Evolutionary conservation across 2,888 invertebrate species (phyloP).

Genomic region (Thelaira solivaga): DNA sequence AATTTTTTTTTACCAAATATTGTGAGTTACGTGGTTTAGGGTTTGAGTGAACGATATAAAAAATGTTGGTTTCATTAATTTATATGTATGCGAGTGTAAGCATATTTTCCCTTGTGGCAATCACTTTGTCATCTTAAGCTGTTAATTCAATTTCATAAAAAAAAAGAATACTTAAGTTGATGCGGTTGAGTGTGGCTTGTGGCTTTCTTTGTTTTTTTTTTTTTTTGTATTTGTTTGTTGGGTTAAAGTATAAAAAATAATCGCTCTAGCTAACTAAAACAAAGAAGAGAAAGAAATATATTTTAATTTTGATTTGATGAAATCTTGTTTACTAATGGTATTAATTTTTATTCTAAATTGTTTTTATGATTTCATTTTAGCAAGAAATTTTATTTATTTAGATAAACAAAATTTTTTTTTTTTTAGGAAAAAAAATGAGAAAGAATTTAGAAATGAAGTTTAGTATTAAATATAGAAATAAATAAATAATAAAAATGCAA

Average conservation of each 20-base stretch:
- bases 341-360: constrained; percentile 49
- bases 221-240: not conserved
- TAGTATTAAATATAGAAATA: no score
- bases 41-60: no score
- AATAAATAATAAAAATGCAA: no score
- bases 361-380: not conserved
- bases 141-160: constrained; percentile 59
- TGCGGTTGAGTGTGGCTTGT: constrained; percentile 31
- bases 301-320: constrained; percentile 60
- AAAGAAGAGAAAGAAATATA: constrained; percentile 15
- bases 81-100: no score
- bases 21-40: no score
- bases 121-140: constrained; percentile 62
- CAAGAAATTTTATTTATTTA: not conserved
- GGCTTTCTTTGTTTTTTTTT: not conserved
- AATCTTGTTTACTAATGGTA: constrained; percentile 50
- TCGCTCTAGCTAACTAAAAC: not conserved
- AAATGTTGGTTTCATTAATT: no score
- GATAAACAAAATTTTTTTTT: no score
- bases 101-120: constrained; percentile 60
- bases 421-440: no score
- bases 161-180: constrained; percentile 32
- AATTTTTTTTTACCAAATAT: no score
- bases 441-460: no score
- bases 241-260: not conserved